Evolutionary conservation across 2,113 vertebrate genomes (phyloP), one percentile per base, ranked within the genome.

Genomic region (Lethenteron camtschaticum): DNA sequence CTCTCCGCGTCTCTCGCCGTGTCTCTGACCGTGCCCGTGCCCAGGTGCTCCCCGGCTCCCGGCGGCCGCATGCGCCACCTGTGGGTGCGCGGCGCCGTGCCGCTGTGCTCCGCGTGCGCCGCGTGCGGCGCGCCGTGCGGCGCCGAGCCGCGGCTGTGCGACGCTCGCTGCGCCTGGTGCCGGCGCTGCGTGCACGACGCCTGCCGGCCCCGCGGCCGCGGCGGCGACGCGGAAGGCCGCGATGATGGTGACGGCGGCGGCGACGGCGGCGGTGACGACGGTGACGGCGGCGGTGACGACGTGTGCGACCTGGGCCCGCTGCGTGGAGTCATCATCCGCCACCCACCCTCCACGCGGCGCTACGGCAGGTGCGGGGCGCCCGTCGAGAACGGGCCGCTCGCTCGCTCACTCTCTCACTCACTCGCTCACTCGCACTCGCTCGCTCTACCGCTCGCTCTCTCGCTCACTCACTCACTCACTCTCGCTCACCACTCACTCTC

Each of bases 81-180:
- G 76, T 99, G 94, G 92, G 83, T 88, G n/a, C 77, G 88, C 14
- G 94, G 90, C 14, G 96, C 96, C 1, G 85, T 96, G 1, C 90
- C 94, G 0, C 84, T 96, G 20, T 89, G 89, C 79, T 88, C 85
- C 75, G 83, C 82, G 78, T 99, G 94, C 63, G 41, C 75, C 1
- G 70, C 83, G 1, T 99, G 94, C 80, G 82, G 77, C 9, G 88
- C 86, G 12, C 92, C 92, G 78, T 99, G 94, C 24, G 92, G 91
- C 73, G 86, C 77, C 0, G 88, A 90, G 75, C 92, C 94, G 20
- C 87, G 86, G 68, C 86, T 99, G 59, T 96, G 94, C 69, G 91
- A 96, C 79, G 83, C 83, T 79, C 94, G 94, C 72, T 99, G 94
- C 73, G 76, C 89, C 73, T 99, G 94, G 94, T 96, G 94, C 76